phyloP scores from a whole-genome alignment of 2,888 invertebrate genomes.

The Antitype chi region DNA sequence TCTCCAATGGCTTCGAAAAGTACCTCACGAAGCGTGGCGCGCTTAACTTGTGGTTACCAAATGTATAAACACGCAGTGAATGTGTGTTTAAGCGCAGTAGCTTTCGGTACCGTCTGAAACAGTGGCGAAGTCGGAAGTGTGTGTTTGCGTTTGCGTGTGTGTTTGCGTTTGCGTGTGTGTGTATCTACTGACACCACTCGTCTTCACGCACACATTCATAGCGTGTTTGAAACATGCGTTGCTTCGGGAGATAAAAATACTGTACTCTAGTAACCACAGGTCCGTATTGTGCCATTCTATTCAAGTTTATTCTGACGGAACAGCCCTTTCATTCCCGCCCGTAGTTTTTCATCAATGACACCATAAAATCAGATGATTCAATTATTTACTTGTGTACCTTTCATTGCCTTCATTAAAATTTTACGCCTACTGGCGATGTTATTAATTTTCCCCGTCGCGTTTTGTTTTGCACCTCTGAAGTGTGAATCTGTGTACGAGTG shows the following conservation, averaged over 20 bases:
- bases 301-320: conserved; percentile 79
- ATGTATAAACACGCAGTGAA: no score
- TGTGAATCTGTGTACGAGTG: conserved; percentile 83
- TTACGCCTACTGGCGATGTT: conserved; percentile 78
- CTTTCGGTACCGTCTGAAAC: background rate
- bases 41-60: background rate
- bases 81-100: background rate
- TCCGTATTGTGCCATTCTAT: conserved; percentile 65
- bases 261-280: conserved; percentile 58
- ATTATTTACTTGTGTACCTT: conserved; percentile 82
- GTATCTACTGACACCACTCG: no score
- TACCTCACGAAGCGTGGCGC: background rate
- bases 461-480: conserved; percentile 89
- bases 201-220: background rate
- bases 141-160: no score
- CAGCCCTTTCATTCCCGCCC: conserved; percentile 78
- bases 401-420: conserved; percentile 88
- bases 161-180: background rate
- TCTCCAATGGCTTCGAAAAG: conserved; percentile 54
- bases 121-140: background rate
- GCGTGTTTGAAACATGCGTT: background rate
- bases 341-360: conserved; percentile 80
- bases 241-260: background rate
- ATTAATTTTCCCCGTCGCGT: conserved; percentile 77
- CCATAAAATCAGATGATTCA: conserved; percentile 86